Base-by-base conservation (phyloP, 1,140 invertebrate species). In the Eueides isabella region DNA sequence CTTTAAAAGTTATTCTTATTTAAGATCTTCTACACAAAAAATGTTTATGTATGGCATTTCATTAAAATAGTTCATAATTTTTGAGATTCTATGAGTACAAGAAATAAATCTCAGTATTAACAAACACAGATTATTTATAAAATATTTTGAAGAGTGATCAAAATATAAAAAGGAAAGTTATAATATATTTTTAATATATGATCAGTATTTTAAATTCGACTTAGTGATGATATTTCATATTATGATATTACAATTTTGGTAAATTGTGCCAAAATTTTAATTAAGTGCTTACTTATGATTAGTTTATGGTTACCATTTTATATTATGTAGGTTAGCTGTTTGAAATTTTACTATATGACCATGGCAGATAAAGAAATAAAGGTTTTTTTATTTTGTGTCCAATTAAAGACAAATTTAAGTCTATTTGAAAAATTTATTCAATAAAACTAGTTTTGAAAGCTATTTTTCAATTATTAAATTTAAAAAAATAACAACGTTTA, bases 261-360 rank as follows among this genome's bases (percentile, higher is more conserved):
- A 69, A 80, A 62, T 73, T 80, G 86, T 88, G 86, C 86, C 86
- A 88, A 87, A 85, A 81, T 78, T 78, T 72, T 72, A 69, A 19
- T 72, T 81, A 77, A 80, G 75, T 79, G 74, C 38, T 63, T 76
- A 73, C 1, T 55, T 26, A 67, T 5, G 62, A 68, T 31, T 64
- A 68, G 16, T 70, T 72, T 62, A 41, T 71, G 68, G 72, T 77
- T 74, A 74, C 68, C 72, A 71, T 19, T 26, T 33, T 67, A 14
- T 72, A 28, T 44, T 67, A 19, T 72, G 23, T 72, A 65, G 41
- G 29, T 31, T 74, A 31, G 38, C 33, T 67, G n/a, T 71, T 61
- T 66, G 26, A 26, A 67, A 12, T 62, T 26, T 55, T 16, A 38
- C 6, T 14, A 44, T 19, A n/a, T 44, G 16, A 14, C 38, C 4